phyloP scores from a whole-genome alignment of 2,113 vertebrate genomes.

The Fregetta grallaria region DNA sequence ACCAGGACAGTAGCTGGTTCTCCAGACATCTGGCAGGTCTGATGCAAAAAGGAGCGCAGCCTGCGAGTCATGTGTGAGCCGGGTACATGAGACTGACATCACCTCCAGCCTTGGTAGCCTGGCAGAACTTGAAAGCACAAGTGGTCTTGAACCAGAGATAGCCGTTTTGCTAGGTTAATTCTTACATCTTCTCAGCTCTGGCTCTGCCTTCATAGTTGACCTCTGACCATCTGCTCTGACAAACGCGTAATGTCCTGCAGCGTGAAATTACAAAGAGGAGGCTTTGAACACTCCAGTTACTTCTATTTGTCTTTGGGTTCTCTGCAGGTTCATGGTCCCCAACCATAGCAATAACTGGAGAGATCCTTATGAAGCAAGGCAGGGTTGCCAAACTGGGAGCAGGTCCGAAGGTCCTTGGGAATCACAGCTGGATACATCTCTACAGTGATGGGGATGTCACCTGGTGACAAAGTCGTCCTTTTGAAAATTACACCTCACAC shows the following conservation, averaged over 20 bases:
- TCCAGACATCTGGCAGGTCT: neutral
- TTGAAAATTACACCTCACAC: neutral
- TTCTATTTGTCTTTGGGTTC: neutral
- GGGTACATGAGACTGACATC: neutral
- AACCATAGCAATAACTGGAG: neutral
- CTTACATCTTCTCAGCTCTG: neutral
- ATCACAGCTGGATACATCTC: neutral
- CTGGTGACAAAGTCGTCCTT: neutral
- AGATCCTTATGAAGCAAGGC: neutral
- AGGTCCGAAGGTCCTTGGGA: neutral
- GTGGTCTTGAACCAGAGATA: neutral
- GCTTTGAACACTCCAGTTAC: neutral
- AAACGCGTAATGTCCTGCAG: neutral
- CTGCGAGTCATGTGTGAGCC: neutral
- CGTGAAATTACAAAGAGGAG: neutral
- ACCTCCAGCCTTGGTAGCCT: neutral
- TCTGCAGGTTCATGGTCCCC: neutral
- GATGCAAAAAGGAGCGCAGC: neutral
- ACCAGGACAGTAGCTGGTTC: neutral
- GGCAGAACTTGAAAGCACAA: neutral
- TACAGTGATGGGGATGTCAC: neutral
- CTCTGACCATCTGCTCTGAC: neutral
- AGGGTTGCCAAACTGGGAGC: neutral
- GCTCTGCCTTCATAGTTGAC: neutral
- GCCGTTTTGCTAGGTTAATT: neutral